Conservation (phyloP, 1,140 invertebrate genomes). For the Caerostris extrusa region DNA sequence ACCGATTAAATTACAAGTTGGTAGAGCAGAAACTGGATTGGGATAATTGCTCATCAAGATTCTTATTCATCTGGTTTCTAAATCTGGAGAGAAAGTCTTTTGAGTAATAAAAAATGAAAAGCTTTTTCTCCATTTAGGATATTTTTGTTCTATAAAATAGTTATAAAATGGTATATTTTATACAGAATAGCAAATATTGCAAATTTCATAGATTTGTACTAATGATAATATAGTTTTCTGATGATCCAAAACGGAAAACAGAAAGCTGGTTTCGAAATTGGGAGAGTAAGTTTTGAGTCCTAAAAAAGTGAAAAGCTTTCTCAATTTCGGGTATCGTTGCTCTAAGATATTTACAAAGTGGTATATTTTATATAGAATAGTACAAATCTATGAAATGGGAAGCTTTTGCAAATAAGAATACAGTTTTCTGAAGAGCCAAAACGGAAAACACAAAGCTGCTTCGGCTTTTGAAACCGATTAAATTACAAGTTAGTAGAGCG, state of each 20-base stretch:
- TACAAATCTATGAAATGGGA: too few relatives aligned
- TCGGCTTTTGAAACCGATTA: constrained; percentile 30
- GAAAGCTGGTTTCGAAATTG: neutral
- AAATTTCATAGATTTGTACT: too few relatives aligned
- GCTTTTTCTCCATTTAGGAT: too few relatives aligned
- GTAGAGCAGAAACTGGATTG: neutral
- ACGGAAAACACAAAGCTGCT: neutral
- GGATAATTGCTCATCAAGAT: neutral
- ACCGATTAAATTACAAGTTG: neutral
- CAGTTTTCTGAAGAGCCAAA: neutral
- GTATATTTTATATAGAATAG: too few relatives aligned
- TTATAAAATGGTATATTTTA: too few relatives aligned
- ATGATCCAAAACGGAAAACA: neutral
- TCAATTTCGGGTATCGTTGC: too few relatives aligned
- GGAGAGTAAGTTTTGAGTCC: too few relatives aligned
- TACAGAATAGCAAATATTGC: too few relatives aligned
- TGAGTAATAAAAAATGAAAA: neutral
- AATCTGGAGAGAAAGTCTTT: neutral
- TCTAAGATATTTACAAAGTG: too few relatives aligned
- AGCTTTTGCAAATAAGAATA: neutral
- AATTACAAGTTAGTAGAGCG: neutral
- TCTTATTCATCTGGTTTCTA: neutral
- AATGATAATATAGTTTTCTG: neutral
- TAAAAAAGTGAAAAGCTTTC: too few relatives aligned
- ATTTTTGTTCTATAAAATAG: too few relatives aligned